phyloP scores from a whole-genome alignment of 1,140 invertebrate genomes.

The Platorchestia sp. region DNA sequence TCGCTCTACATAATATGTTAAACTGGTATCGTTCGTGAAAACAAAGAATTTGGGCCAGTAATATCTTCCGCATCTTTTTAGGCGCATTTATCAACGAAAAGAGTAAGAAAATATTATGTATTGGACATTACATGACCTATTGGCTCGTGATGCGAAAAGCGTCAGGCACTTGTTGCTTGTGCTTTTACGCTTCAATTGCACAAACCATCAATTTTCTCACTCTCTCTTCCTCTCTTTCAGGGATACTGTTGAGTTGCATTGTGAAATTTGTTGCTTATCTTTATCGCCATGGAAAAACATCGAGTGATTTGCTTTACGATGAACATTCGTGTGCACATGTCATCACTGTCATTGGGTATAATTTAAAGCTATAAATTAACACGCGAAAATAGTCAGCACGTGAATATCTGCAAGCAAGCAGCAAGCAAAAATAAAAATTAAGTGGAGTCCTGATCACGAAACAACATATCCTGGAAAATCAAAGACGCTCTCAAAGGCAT shows the following conservation, averaged over 20 bases:
- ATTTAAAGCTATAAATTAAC: neutral
- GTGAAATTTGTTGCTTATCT: no score
- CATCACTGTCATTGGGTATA: neutral
- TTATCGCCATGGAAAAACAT: neutral
- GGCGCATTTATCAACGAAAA: neutral
- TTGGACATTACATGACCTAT: neutral
- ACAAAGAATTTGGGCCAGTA: neutral
- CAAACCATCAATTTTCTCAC: neutral
- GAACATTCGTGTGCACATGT: neutral
- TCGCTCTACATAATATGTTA: neutral
- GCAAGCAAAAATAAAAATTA: neutral
- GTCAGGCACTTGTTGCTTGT: neutral
- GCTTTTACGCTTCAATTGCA: neutral
- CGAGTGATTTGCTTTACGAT: neutral
- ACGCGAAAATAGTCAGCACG: neutral
- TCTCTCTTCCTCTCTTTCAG: neutral
- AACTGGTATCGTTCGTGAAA: neutral
- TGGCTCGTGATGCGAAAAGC: neutral
- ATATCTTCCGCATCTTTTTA: neutral
- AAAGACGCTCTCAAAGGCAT: neutral
- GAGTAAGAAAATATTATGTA: neutral
- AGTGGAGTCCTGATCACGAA: neutral
- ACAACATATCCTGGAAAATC: neutral
- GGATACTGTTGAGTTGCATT: neutral
- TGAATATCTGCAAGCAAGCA: neutral